phyloP scores from a whole-genome alignment of 2,113 vertebrate species.

The Nothoprocta pentlandii region DNA sequence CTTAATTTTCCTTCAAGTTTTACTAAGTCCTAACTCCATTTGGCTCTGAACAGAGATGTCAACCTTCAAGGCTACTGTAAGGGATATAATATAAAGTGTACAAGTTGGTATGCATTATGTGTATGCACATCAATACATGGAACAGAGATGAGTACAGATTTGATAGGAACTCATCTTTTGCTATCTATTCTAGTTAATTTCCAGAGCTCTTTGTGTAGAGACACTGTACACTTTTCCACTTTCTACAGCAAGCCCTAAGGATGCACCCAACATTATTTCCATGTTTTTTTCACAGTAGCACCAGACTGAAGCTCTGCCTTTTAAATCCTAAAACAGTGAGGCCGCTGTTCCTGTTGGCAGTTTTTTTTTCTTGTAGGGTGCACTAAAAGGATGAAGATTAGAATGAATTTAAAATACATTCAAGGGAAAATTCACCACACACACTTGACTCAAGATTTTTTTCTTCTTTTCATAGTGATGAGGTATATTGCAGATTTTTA shows the following conservation, averaged over 20 bases:
- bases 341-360: constrained; percentile 30
- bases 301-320: not conserved
- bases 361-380: not conserved
- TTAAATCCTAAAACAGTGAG: not conserved
- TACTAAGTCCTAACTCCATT: not conserved
- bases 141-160: not conserved
- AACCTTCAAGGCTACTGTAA: not conserved
- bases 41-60: not conserved
- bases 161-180: not conserved
- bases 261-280: not conserved
- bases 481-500: constrained; percentile 47
- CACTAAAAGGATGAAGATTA: constrained; percentile 38
- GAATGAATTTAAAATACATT: constrained; percentile 45
- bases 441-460: constrained; percentile 19
- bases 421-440: not conserved
- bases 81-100: not conserved
- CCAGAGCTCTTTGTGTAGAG: not conserved
- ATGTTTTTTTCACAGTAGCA: not conserved
- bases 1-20: not conserved
- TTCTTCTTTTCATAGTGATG: not conserved
- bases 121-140: not conserved
- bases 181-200: not conserved
- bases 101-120: not conserved
- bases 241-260: not conserved
- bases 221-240: not conserved